A percentile compares a stretch with the other conserved stretches of the same genome.
Conservation (phyloP, 1,140 invertebrate genomes). For the Sarcophaga peregrina region DNA sequence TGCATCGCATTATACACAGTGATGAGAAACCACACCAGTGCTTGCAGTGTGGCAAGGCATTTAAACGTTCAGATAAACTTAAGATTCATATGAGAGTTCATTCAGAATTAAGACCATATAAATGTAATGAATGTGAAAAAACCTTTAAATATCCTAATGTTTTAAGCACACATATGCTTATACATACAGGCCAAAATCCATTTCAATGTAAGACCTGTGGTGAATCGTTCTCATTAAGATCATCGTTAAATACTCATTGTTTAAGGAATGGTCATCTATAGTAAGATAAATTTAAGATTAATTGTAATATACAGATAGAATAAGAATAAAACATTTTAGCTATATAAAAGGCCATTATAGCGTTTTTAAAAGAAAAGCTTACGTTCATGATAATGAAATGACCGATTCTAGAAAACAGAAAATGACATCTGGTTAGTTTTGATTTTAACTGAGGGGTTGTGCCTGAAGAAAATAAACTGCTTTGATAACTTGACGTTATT, state of each 20-base stretch:
- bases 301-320: too few relatives aligned
- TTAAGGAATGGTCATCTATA: conserved; percentile 26
- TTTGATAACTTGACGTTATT: too few relatives aligned
- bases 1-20: conserved; percentile 28
- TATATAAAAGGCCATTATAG: too few relatives aligned
- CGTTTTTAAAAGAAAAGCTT: too few relatives aligned
- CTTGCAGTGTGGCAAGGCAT: conserved; percentile 27
- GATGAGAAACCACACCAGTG: conserved; percentile 31
- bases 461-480: too few relatives aligned
- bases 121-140: conserved; percentile 32
- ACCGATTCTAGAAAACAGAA: too few relatives aligned
- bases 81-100: conserved; percentile 35
- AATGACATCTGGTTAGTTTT: too few relatives aligned
- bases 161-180: conserved; percentile 28
- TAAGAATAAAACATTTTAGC: too few relatives aligned
- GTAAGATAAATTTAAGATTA: background rate
- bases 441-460: too few relatives aligned
- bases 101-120: conserved; percentile 25
- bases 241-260: conserved; percentile 36
- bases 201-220: conserved; percentile 30
- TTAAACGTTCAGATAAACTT: conserved; percentile 23
- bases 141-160: conserved; percentile 32
- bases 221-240: background rate
- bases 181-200: conserved; percentile 25
- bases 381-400: too few relatives aligned